Evolutionary conservation across 1,140 invertebrate genomes (phyloP).

Genomic region (Campoletis sonorensis): DNA sequence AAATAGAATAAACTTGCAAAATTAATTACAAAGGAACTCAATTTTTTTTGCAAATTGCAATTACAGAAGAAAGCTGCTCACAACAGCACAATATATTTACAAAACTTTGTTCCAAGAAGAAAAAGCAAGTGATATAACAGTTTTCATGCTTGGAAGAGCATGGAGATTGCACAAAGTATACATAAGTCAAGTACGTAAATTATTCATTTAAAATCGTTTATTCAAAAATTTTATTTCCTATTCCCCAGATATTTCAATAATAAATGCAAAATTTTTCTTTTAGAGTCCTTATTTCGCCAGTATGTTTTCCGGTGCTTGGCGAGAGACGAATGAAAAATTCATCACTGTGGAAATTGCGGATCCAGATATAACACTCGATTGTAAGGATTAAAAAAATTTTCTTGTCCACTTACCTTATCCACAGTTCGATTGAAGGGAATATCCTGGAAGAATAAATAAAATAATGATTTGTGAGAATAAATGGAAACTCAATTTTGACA

Average conservation of each 20-base stretch:
- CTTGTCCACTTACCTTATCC: background rate
- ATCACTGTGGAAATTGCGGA: constrained; percentile 86
- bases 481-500: background rate
- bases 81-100: constrained; percentile 88
- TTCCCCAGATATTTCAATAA: constrained; percentile 25
- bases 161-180: constrained; percentile 90
- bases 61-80: constrained; percentile 84
- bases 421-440: background rate
- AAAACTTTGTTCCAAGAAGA: constrained; percentile 87
- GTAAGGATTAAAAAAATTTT: constrained; percentile 77
- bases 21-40: too few relatives aligned
- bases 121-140: constrained; percentile 86
- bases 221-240: background rate
- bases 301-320: constrained; percentile 91
- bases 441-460: background rate
- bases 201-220: constrained; percentile 10
- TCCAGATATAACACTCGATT: constrained; percentile 84
- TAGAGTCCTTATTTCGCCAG: constrained; percentile 89
- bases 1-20: too few relatives aligned
- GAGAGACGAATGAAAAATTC: constrained; percentile 82
- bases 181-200: constrained; percentile 80
- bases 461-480: background rate
- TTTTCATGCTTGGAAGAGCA: constrained; percentile 83
- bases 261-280: constrained; percentile 42
- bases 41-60: constrained; percentile 47